Conservation (phyloP, 2,888 invertebrate species). For the Chrysotoxum bicinctum region DNA sequence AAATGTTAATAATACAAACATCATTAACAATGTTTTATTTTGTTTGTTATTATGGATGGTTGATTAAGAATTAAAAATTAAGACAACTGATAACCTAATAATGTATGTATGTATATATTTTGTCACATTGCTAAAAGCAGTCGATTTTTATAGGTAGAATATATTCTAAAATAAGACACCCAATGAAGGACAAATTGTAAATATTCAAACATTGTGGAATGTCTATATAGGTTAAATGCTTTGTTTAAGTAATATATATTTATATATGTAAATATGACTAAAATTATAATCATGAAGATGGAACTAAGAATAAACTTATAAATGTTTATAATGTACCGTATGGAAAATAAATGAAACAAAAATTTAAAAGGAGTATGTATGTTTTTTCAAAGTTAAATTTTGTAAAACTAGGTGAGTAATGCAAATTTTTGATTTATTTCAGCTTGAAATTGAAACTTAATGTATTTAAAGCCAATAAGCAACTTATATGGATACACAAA, state of each 20-base stretch:
- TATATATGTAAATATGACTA: neutral
- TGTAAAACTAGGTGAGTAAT: neutral
- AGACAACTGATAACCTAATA: slow-evolving; percentile 5
- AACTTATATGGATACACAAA: too few species aligned
- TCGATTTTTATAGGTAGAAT: slow-evolving; percentile 49
- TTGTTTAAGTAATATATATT: neutral
- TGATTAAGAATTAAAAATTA: neutral
- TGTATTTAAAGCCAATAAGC: too few species aligned
- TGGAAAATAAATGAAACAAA: neutral
- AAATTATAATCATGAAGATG: neutral
- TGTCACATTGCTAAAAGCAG: slow-evolving; percentile 7
- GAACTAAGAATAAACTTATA: neutral
- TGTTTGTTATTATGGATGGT: neutral
- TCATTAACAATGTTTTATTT: too few species aligned
- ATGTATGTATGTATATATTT: neutral
- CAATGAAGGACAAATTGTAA: slow-evolving; percentile 44
- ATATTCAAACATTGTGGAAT: slow-evolving; percentile 49
- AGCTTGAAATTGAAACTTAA: neutral
- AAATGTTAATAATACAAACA: neutral
- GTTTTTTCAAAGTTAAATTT: neutral
- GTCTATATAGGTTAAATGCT: slow-evolving; percentile 46
- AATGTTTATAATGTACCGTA: slow-evolving; percentile 13
- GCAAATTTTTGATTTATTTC: neutral
- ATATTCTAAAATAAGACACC: slow-evolving; percentile 68
- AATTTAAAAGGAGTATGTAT: neutral